Percentiles rank a stretch among this genome's conserved stretches.
These are phyloP conservation scores for Patella ulyssiponensis DNA, from an alignment of 2,888 invertebrate species.

Conservation along the genomic window DNA sequence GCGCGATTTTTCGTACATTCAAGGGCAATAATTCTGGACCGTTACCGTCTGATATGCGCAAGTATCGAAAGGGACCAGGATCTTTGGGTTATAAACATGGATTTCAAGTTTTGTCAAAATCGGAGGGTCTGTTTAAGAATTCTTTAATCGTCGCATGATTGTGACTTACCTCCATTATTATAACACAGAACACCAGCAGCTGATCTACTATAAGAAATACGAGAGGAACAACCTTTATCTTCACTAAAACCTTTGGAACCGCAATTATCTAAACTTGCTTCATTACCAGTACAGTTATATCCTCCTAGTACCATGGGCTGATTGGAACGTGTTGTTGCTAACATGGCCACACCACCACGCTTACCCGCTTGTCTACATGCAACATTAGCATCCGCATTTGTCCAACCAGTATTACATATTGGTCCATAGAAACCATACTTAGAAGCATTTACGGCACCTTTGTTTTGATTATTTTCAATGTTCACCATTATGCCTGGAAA, in stretches of 20 bases:
- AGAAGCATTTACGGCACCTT: constrained; percentile 79
- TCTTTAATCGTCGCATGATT: too few relatives aligned
- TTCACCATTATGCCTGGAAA: neutral
- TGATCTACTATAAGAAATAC: constrained; percentile 24
- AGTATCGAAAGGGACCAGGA: too few relatives aligned
- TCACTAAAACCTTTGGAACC: constrained; percentile 45
- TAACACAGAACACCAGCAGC: constrained; percentile 57
- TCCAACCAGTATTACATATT: constrained; percentile 57
- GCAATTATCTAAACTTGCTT: constrained; percentile 46
- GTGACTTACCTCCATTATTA: constrained; percentile 43
- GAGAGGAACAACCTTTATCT: constrained; percentile 41
- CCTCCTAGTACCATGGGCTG: constrained; percentile 50
- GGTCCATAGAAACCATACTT: constrained; percentile 83
- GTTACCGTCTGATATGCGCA: too few relatives aligned
- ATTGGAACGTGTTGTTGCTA: neutral
- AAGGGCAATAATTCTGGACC: too few relatives aligned
- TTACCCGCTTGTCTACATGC: constrained; percentile 20
- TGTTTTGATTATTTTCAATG: too few relatives aligned
- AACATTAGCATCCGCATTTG: constrained; percentile 50
- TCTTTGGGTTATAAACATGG: too few relatives aligned
- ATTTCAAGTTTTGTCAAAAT: too few relatives aligned
- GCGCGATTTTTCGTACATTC: too few relatives aligned
- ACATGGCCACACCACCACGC: constrained; percentile 16
- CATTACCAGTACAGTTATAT: constrained; percentile 48
- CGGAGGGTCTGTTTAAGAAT: too few relatives aligned